Base-by-base conservation (phyloP, 1,140 invertebrate genomes). In the Tetramorium parvispinum region DNA sequence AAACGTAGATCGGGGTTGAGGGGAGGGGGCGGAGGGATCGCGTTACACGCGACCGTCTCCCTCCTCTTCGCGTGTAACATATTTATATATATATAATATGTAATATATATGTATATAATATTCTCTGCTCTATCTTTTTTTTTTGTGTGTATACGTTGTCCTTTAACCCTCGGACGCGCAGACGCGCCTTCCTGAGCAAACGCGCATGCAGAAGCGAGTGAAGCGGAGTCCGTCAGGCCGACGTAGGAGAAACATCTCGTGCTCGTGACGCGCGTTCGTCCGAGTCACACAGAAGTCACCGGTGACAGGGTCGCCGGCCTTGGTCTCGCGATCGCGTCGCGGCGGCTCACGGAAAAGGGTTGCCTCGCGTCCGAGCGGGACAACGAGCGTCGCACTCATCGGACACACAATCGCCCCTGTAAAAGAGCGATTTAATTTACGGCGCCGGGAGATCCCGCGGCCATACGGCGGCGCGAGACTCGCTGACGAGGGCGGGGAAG, bases 61-160 rank as follows among this genome's bases (percentile, higher is more conserved):
- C 57, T 79, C 21, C 37, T 32, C 32, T 59, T 71, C 10, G 43
- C 43, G 18, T 68, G 43, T 73, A 78, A 78, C 63, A 65, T 85
- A 78, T 68, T 53, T 76, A 79, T 79, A 68, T 68, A 75, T 85
- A 85, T 78, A 66, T 78, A 66, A 82, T 85, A 77, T 85, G 68
- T 71, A 71, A 53, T 75, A 85, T 65, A 81, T 24, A 32, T 88
- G n/a, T 59, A 70, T 78, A 82, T 65, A 79, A 79, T 85, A 63
- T 88, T 70, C 71, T 85, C 79, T 86, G 66, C 63, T 79, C 83
- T 86, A 85, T 78, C 65, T 82, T 55, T 76, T 61, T 27, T 27
- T 32, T 6, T 61, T 66, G 0, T 66, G 18, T 21, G 18, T 40
- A 18, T 40, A 8, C 43, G 32, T 24, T 57, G n/a, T 61, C 24